Evolutionary conservation across 2,888 invertebrate genomes (phyloP).

Genomic region (Cistogaster globosa): DNA sequence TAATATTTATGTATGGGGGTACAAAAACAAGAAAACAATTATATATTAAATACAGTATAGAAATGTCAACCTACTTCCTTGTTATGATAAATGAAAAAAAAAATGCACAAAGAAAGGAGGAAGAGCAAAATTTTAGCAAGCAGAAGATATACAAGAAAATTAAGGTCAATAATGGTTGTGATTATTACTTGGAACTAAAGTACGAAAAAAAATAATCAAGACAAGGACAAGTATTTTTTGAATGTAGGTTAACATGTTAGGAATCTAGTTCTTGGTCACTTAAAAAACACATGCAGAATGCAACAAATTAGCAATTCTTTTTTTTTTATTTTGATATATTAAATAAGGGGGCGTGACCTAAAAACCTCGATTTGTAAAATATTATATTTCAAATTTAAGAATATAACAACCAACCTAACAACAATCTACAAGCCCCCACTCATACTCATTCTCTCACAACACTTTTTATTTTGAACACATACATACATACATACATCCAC

Average conservation of each 20-base stretch:
- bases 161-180: conserved; percentile 40
- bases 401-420: background rate
- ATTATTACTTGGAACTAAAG: conserved; percentile 7
- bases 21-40: background rate
- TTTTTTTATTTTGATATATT: background rate
- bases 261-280: conserved; percentile 69
- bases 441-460: conserved; percentile 1
- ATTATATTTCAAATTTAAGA: background rate
- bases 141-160: conserved; percentile 30
- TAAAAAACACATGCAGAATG: conserved; percentile 44
- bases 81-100: conserved; percentile 2
- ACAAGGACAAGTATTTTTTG: background rate
- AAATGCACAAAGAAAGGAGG: conserved; percentile 10
- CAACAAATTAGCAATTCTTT: conserved; percentile 54
- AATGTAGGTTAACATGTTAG: conserved; percentile 62
- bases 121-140: conserved; percentile 20
- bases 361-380: conserved; percentile 52
- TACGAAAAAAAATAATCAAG: conserved; percentile 1
- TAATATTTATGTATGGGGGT: background rate
- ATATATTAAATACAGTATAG: conserved; percentile 8
- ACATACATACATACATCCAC: background rate
- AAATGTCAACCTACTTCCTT: too few species aligned
- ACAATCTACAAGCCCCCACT: conserved; percentile 49
- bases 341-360: conserved; percentile 62
- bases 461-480: conserved; percentile 5